Base-by-base conservation (phyloP, 1,140 invertebrate species). In the Drosophila melanica region DNA sequence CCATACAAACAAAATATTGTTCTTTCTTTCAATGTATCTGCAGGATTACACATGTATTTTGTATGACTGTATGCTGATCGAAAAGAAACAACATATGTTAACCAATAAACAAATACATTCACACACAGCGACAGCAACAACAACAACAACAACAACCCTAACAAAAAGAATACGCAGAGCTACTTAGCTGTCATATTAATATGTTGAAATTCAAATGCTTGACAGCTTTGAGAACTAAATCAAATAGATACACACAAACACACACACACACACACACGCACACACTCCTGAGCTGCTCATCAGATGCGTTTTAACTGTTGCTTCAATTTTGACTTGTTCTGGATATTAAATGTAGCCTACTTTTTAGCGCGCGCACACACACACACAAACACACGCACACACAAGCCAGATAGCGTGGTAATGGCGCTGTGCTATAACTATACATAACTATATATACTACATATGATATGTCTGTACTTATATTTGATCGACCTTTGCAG, bases 401-500 rank as follows among this genome's bases (percentile, higher is more conserved):
- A 60, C 55, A 44, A 33, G 33, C 58, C 64, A 80, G 62, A 51
- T 58, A 75, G 45, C 59, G 57, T 57, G 58, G 68, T 54, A 66
- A 70, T 55, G 54, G 33, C 33, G 33, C 33, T 71, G 27, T 48
- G 37, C n/a, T 45, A 55, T 73, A 47, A 39, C 9, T 55, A 72
- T 50, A 47, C 48, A 47, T 41, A 12, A 12, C 37, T n/a, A 75
- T 48, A 62, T 59, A 51, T 30, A 62, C 33, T 42, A 37, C 30
- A 20, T 45, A 37, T 30, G 33, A 35, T 9, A 35, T 44, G 50
- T 51, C 11, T 48, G 35, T 71, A 79, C 53, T 64, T 75, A 55
- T 82, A 64, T 77, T 79, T 81, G 60, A 90, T 75, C 71, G 55
- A 86, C 65, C 73, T 79, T 90, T 89, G 58, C 89, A 90, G 89